A percentile compares a stretch with the other conserved stretches of the same genome.
These are phyloP conservation scores for Glaucopsyche alexis DNA, from an alignment of 2,888 invertebrate genomes.

Conservation along the genomic window DNA sequence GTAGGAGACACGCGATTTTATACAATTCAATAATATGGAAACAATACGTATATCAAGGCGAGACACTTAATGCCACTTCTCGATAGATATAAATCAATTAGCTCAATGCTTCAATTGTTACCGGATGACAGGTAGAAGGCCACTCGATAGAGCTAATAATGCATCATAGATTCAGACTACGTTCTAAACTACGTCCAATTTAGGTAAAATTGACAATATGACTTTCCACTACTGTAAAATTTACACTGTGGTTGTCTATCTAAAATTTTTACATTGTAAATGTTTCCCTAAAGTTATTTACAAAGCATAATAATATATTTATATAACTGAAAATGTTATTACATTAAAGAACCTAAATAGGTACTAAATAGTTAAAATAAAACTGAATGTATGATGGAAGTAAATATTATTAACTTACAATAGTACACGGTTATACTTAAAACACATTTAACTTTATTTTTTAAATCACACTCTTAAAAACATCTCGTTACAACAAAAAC, in stretches of 20 bases:
- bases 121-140: conserved; percentile 22
- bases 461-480: not conserved
- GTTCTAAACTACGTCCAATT: not conserved
- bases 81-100: conserved; percentile 22
- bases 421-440: too few species aligned
- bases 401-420: too few species aligned
- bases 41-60: conserved; percentile 21
- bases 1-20: conserved; percentile 44
- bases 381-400: too few species aligned
- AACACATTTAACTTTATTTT: too few species aligned
- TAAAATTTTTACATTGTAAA: too few species aligned
- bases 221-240: too few species aligned
- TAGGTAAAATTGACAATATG: not conserved
- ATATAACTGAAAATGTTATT: too few species aligned
- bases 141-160: conserved; percentile 7
- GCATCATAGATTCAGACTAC: not conserved
- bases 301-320: too few species aligned
- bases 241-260: too few species aligned
- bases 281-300: too few species aligned
- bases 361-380: too few species aligned
- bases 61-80: conserved; percentile 30
- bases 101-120: conserved; percentile 26
- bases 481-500: not conserved
- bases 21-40: conserved; percentile 26
- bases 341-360: too few species aligned